A percentile compares a stretch with the other conserved stretches of the same genome.
phyloP scores from a whole-genome alignment of 2,797 vertebrate species.

The Hyperoplus lanceolatus region DNA sequence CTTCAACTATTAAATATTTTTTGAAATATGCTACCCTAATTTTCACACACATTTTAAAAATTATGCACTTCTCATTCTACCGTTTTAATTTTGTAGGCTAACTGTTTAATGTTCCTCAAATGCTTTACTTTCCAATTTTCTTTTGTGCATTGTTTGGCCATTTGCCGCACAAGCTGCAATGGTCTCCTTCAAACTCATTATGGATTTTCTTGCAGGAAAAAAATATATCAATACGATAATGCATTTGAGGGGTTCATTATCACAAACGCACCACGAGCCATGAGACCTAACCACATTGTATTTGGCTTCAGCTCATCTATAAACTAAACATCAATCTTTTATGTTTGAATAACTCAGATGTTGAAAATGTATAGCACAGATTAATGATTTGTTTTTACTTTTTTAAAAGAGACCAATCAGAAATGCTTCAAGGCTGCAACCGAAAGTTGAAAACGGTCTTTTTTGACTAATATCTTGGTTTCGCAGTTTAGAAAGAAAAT shows the following conservation, averaged over 20 bases:
- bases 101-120: not conserved
- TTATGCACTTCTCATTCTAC: not conserved
- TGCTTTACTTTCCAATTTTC: not conserved
- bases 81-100: not conserved
- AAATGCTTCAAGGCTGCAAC: too few relatives aligned
- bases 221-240: slow-evolving; percentile 42
- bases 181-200: not conserved
- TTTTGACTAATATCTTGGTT: slow-evolving; percentile 27
- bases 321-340: slow-evolving; percentile 35
- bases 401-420: slow-evolving; percentile 12
- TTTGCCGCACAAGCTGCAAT: not conserved
- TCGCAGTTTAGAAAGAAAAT: slow-evolving; percentile 17
- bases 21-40: not conserved
- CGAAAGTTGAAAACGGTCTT: slow-evolving; percentile 4
- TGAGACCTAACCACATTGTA: slow-evolving; percentile 13
- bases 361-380: slow-evolving; percentile 17
- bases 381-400: slow-evolving; percentile 21
- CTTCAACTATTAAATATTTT: not conserved
- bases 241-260: slow-evolving; percentile 36
- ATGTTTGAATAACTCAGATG: slow-evolving; percentile 34
- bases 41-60: not conserved
- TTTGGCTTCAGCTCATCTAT: slow-evolving; percentile 28
- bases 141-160: not conserved
- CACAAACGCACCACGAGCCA: slow-evolving; percentile 15
- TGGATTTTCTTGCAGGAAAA: slow-evolving; percentile 8